Percentiles rank a stretch among this genome's conserved stretches.
These are phyloP conservation scores for Ditula angustiorana DNA, from an alignment of 2,888 invertebrate species.

Conservation along the genomic window DNA sequence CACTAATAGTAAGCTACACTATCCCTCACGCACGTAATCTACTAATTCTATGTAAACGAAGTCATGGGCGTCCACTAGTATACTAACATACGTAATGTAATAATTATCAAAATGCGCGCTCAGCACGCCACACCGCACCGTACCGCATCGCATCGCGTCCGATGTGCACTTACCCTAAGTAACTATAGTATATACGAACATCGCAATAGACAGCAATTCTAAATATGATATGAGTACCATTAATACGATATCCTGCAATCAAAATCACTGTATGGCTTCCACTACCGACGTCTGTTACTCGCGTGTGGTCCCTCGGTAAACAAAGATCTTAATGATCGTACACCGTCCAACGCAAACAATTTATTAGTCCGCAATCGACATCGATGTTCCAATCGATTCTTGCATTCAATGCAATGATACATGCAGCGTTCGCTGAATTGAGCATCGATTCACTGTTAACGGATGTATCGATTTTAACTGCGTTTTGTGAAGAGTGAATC, in stretches of 20 bases:
- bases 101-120: too few relatives aligned
- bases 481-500: conserved; percentile 48
- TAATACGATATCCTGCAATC: conserved; percentile 81
- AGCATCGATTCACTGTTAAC: conserved; percentile 59
- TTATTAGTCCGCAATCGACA: conserved; percentile 78
- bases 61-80: too few relatives aligned
- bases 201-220: conserved; percentile 53
- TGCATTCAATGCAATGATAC: conserved; percentile 68
- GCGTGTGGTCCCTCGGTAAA: conserved; percentile 81
- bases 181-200: conserved; percentile 44
- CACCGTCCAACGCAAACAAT: conserved; percentile 75
- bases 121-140: too few relatives aligned
- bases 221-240: conserved; percentile 73
- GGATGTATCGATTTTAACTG: conserved; percentile 63
- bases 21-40: too few relatives aligned
- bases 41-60: too few relatives aligned
- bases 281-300: conserved; percentile 65
- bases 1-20: too few relatives aligned
- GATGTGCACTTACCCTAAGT: too few relatives aligned
- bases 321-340: conserved; percentile 79
- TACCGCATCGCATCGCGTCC: too few relatives aligned
- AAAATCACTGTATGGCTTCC: conserved; percentile 74
- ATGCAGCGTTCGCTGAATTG: conserved; percentile 59
- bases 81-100: too few relatives aligned
- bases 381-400: conserved; percentile 73